These are phyloP conservation scores for Chelidonichthys spinosus DNA, from an alignment of 2,797 vertebrate species.

Conservation along the genomic window DNA sequence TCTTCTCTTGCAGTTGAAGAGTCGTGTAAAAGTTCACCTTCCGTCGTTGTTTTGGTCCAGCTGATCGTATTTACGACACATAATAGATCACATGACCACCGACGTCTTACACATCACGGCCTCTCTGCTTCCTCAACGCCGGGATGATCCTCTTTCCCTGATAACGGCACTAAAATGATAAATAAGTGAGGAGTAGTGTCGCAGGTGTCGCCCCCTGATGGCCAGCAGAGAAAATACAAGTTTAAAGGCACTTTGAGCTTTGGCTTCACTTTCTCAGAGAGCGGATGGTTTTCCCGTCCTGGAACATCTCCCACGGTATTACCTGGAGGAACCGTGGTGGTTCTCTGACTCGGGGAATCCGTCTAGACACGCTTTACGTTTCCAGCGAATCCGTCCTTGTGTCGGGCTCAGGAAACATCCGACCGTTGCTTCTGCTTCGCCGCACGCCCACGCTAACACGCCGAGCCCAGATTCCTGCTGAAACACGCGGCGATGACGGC, in stretches of 20 bases:
- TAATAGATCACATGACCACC: no score
- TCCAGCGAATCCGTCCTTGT: conserved; percentile 32
- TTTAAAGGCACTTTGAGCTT: not conserved
- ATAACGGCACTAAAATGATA: no score
- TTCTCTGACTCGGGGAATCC: conserved; percentile 10
- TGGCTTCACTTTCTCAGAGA: not conserved
- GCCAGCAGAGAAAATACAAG: not conserved
- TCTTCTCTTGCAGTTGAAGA: no score
- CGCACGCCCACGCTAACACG: conserved; percentile 7
- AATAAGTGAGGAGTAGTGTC: no score
- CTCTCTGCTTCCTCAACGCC: no score
- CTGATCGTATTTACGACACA: no score
- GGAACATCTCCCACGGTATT: not conserved
- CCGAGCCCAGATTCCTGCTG: conserved; percentile 34
- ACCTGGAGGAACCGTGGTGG: conserved; percentile 1
- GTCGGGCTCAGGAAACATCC: conserved; percentile 50
- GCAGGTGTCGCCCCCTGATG: not conserved
- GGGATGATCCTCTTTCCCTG: no score
- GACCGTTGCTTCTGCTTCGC: conserved; percentile 29
- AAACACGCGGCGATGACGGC: conserved; percentile 28
- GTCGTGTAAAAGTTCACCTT: no score
- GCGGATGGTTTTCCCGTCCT: no score
- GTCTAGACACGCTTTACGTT: conserved; percentile 51
- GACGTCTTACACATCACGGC: no score
- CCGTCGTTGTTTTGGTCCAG: no score